These are phyloP conservation scores for Dione vanillae DNA, from an alignment of 2,888 invertebrate species.

Conservation along the genomic window DNA sequence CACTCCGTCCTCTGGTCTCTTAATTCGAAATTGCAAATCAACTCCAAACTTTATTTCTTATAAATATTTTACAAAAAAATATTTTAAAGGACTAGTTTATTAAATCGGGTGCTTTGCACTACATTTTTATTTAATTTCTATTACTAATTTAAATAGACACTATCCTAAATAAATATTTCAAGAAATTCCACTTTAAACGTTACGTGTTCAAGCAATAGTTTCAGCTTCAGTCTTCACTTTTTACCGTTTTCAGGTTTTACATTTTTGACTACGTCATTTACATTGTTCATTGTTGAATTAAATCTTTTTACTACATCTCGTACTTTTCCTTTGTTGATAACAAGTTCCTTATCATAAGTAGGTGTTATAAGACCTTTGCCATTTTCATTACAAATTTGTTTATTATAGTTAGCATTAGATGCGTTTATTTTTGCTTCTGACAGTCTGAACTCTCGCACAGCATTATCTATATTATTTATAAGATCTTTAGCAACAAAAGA, in stretches of 20 bases:
- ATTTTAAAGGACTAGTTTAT: conserved; percentile 46
- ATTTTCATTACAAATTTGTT: conserved; percentile 62
- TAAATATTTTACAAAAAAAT: not conserved
- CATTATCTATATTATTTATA: conserved; percentile 75
- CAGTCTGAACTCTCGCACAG: conserved; percentile 73
- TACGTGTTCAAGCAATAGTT: conserved; percentile 17
- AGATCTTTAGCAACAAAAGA: conserved; percentile 78
- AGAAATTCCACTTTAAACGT: conserved; percentile 20
- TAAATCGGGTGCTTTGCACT: conserved; percentile 50
- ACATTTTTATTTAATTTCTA: conserved; percentile 35
- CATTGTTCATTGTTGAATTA: conserved; percentile 62
- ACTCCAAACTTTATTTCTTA: not conserved
- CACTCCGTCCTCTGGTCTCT: no score
- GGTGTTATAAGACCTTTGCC: conserved; percentile 70
- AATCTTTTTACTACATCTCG: conserved; percentile 79
- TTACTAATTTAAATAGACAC: conserved; percentile 26
- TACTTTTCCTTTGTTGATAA: conserved; percentile 79
- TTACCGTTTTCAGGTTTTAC: conserved; percentile 39
- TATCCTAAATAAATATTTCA: conserved; percentile 23
- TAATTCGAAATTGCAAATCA: no score
- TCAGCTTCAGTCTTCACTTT: conserved; percentile 44
- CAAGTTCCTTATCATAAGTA: conserved; percentile 75
- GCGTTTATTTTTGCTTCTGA: conserved; percentile 72
- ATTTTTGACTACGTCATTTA: conserved; percentile 41
- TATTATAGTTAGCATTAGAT: conserved; percentile 49